Evolutionary conservation across 2,113 vertebrate genomes (phyloP), one percentile per base, ranked within the genome.

Genomic region (Limnothrissa miodon): DNA sequence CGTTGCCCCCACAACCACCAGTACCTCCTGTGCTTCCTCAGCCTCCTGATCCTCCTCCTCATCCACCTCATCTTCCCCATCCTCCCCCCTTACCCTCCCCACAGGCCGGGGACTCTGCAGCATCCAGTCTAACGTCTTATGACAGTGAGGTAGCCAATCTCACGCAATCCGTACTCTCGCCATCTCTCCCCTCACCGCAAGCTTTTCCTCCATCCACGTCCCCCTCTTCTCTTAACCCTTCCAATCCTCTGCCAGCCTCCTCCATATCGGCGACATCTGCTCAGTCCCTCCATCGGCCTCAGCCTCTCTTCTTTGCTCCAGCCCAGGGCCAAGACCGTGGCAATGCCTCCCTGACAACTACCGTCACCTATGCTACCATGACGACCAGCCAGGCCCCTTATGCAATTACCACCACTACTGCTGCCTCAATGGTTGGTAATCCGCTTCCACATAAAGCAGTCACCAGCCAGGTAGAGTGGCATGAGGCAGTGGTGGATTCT

Each of bases 61-160:
- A 87, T 46, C 42, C 80, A 17, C 80, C 21, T 39, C 83, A 45
- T 48, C 33, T 15, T 39, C 78, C 44, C 13, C 85, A 66, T 29
- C 74, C 11, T 21, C 83, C 23, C 81, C 90, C 90, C n/a, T 85
- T 91, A 8, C 46, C 92, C 1, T 93, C 93, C 23, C 89, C 95
- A 0, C 93, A 96, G 83, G 85, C 95, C 1, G 93, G 95, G 11
- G 97, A 98, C 90, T 98, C 97, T 56, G 96, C 97, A 0, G 89
- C 95, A 0, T 98, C 97, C 45, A 98, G 97, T 91, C 93, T 98
- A 83, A 97, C 97, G 1, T 98, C 97, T 23, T 98, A 98, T 0
- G 97, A 98, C 91, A 98, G 97, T 1, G 97, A 98, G 86, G 97
- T 98, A 88, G 97, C 97, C 79, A 97, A 95, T 80, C 94, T 98